Conservation (phyloP, 2,888 invertebrate genomes). For the Dynastes hyllus region DNA sequence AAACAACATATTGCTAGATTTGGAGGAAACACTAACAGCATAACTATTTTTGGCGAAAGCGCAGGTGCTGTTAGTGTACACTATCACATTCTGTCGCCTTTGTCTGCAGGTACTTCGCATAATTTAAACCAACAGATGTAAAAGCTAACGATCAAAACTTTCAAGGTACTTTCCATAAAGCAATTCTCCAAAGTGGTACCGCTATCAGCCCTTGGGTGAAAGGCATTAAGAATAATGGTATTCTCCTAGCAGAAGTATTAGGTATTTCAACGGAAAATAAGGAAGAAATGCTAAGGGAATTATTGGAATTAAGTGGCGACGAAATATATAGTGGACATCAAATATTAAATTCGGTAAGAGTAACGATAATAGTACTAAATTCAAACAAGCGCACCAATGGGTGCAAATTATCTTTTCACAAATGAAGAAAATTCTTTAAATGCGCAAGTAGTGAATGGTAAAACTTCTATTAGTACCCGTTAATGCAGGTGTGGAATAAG, state of each 20-base stretch:
- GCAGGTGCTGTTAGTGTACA: slow-evolving; percentile 61
- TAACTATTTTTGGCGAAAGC: slow-evolving; percentile 63
- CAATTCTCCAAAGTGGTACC: slow-evolving; percentile 50
- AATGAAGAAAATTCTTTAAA: too few species aligned
- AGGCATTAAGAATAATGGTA: slow-evolving; percentile 51
- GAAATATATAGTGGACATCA: slow-evolving; percentile 45
- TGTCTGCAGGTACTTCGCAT: not conserved
- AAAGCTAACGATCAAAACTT: not conserved
- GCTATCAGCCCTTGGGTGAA: slow-evolving; percentile 45
- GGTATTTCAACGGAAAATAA: slow-evolving; percentile 39
- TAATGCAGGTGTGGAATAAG: too few species aligned
- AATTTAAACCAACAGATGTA: not conserved
- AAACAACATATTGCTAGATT: slow-evolving; percentile 7
- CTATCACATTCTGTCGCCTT: not conserved
- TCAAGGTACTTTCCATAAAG: slow-evolving; percentile 46
- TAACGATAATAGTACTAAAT: too few species aligned
- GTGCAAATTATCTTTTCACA: too few species aligned
- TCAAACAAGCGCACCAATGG: too few species aligned
- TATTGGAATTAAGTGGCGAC: slow-evolving; percentile 49
- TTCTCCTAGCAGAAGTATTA: slow-evolving; percentile 51
- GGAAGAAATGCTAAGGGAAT: slow-evolving; percentile 49
- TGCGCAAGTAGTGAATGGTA: too few species aligned
- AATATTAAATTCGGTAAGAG: slow-evolving; percentile 61
- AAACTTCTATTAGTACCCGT: too few species aligned
- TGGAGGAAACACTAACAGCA: slow-evolving; percentile 24